These are phyloP conservation scores for Monochamus alternatus DNA, from an alignment of 2,888 invertebrate genomes.

Conservation along the genomic window DNA sequence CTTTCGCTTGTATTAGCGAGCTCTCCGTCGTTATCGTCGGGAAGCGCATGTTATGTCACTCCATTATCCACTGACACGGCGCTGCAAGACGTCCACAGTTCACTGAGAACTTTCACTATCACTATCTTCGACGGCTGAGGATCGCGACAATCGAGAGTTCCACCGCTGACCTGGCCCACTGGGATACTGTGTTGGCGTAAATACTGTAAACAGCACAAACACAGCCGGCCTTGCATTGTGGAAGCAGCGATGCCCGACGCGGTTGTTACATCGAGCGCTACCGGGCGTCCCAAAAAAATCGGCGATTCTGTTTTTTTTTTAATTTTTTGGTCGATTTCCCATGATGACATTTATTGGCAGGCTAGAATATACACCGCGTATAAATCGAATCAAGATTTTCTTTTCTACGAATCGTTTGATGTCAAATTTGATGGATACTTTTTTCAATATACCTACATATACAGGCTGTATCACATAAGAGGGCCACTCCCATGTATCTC, in stretches of 20 bases:
- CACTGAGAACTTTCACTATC: slow-evolving; percentile 35
- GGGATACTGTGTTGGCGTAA: slow-evolving; percentile 38
- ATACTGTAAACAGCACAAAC: slow-evolving; percentile 40
- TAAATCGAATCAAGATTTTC: too few relatives aligned
- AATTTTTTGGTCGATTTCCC: too few relatives aligned
- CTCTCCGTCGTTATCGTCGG: neutral
- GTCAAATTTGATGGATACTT: too few relatives aligned
- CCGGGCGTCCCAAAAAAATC: slow-evolving; percentile 18
- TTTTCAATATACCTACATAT: too few relatives aligned
- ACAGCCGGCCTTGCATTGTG: slow-evolving; percentile 44
- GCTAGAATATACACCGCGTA: too few relatives aligned
- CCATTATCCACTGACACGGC: neutral
- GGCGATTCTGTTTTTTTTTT: neutral
- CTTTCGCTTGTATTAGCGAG: neutral
- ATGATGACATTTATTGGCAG: too few relatives aligned
- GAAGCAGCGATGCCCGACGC: slow-evolving; percentile 37
- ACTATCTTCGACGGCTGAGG: neutral
- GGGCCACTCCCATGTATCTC: too few relatives aligned
- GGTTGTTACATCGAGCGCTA: slow-evolving; percentile 19
- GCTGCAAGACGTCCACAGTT: slow-evolving; percentile 1
- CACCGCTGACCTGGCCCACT: slow-evolving; percentile 41
- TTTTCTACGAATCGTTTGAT: too few relatives aligned
- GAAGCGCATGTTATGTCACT: neutral
- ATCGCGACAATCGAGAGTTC: slow-evolving; percentile 17
- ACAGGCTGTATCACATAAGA: too few relatives aligned